These are phyloP conservation scores for Acanthiza pusilla DNA, from an alignment of 2,797 vertebrate genomes.

Conservation along the genomic window DNA sequence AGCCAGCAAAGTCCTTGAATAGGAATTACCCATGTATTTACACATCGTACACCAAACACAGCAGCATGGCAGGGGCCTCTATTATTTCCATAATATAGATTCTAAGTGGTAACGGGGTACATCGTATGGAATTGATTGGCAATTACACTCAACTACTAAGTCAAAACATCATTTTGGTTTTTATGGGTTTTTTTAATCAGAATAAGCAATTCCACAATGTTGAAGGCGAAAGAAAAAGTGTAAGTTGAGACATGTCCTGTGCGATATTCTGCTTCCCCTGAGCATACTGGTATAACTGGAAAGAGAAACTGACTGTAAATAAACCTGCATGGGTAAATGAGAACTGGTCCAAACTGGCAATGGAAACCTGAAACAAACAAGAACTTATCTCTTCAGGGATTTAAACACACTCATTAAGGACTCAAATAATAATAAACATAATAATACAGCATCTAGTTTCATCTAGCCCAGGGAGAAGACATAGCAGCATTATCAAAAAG, in stretches of 20 bases:
- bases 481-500: not conserved
- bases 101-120: not conserved
- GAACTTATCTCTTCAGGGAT: conserved; percentile 7
- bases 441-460: conserved; percentile 12
- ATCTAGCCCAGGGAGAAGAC: not conserved
- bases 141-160: not conserved
- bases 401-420: not conserved
- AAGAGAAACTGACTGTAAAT: conserved; percentile 32
- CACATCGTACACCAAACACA: not conserved
- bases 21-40: not conserved
- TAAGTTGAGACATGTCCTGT: not conserved
- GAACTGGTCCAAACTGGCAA: conserved; percentile 25
- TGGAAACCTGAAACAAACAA: conserved; percentile 30
- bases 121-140: not conserved
- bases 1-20: not conserved
- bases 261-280: not conserved
- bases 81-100: not conserved
- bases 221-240: not conserved
- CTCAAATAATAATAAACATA: conserved; percentile 30
- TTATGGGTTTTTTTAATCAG: not conserved
- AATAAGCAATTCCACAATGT: not conserved
- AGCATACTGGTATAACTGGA: conserved; percentile 16
- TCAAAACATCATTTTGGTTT: not conserved
- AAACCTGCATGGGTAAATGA: conserved; percentile 1
- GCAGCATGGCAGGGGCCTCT: not conserved